Evolutionary conservation across 23 tunicate species (phyloP).

Genomic region (Styela clava): DNA sequence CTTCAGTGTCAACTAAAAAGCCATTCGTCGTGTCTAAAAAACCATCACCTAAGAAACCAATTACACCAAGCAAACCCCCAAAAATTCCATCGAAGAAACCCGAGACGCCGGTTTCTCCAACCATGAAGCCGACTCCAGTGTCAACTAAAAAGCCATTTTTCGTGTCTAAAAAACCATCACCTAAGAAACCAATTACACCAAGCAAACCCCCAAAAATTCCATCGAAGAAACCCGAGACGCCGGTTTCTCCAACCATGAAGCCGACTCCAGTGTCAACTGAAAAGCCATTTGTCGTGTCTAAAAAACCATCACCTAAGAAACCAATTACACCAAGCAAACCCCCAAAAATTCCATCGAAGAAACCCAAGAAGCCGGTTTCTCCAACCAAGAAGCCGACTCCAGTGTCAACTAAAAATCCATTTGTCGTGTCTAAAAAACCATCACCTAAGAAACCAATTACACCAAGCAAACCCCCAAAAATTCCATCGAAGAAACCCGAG

Average conservation of each 20-base stretch:
- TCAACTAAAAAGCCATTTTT: not conserved
- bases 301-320: conserved; percentile 5
- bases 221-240: no score
- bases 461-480: not conserved
- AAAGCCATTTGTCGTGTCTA: not conserved
- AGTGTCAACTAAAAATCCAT: not conserved
- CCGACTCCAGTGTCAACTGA: not conserved
- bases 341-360: no score
- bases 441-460: no score
- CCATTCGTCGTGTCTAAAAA: not conserved
- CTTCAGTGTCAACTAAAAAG: not conserved
- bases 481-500: not conserved
- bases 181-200: no score
- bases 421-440: not conserved
- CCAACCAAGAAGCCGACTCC: no score
- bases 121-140: not conserved
- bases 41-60: no score
- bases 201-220: no score
- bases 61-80: no score
- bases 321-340: not conserved
- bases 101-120: not conserved
- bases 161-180: no score
- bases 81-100: conserved; percentile 3
- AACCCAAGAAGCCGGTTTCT: no score
- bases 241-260: not conserved